A percentile compares a stretch with the other conserved stretches of the same genome.
Conservation (phyloP, 2,888 invertebrate species). For the Melanargia galathea region DNA sequence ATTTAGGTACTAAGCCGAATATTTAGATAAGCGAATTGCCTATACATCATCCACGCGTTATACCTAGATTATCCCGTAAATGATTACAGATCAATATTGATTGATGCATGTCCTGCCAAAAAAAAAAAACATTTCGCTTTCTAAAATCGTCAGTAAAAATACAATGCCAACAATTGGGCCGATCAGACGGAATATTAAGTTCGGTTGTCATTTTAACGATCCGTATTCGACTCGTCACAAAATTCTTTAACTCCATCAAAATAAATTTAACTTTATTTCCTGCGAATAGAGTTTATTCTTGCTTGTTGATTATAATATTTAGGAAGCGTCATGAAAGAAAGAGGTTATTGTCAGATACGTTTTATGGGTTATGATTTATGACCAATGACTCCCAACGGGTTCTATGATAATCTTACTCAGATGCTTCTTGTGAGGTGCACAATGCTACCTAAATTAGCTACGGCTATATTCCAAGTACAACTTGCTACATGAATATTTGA, state of each 20-base stretch:
- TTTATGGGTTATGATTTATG: constrained; percentile 83
- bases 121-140: constrained; percentile 62
- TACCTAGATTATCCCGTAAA: constrained; percentile 35
- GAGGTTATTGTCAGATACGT: constrained; percentile 78
- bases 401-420: constrained; percentile 80
- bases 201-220: constrained; percentile 80
- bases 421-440: constrained; percentile 74
- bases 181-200: constrained; percentile 82
- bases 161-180: constrained; percentile 81
- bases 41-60: constrained; percentile 66
- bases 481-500: constrained; percentile 36
- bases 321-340: constrained; percentile 71
- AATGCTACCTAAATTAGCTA: constrained; percentile 83
- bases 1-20: constrained; percentile 50
- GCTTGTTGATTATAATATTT: constrained; percentile 43
- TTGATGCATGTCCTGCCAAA: constrained; percentile 70
- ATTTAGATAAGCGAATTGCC: constrained; percentile 48
- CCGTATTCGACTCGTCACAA: constrained; percentile 59
- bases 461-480: constrained; percentile 59
- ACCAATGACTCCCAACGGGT: constrained; percentile 81
- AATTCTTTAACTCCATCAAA: constrained; percentile 20
- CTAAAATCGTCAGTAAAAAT: constrained; percentile 72
- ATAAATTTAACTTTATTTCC: constrained; percentile 43
- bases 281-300: constrained; percentile 46
- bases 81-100: constrained; percentile 51